Conservation (phyloP, 2,888 invertebrate species). For the Sphecodes monilicornis region DNA sequence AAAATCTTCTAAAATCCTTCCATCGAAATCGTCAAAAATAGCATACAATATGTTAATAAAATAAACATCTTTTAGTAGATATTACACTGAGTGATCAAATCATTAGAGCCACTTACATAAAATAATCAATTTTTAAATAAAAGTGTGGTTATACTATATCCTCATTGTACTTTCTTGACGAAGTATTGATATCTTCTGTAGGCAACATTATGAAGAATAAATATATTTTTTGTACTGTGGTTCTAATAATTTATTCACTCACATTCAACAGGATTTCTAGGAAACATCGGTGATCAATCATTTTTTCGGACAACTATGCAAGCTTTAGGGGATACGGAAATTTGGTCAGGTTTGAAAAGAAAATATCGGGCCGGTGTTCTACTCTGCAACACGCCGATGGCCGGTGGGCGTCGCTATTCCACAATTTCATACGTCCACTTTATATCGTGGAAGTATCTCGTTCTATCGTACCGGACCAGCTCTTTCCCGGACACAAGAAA, state of each 20-base stretch:
- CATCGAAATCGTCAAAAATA: no score
- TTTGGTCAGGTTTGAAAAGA: not conserved
- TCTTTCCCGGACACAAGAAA: slow-evolving; percentile 59
- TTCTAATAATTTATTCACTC: not conserved
- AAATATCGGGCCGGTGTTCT: slow-evolving; percentile 38
- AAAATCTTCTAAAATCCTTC: no score
- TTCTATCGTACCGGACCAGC: slow-evolving; percentile 37
- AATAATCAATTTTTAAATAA: not conserved
- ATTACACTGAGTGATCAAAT: no score
- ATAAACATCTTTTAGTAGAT: no score
- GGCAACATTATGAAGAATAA: not conserved
- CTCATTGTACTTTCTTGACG: not conserved
- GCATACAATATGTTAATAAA: no score
- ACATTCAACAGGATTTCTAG: not conserved
- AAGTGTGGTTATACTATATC: not conserved
- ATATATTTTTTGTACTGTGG: not conserved
- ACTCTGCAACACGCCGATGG: slow-evolving; percentile 49
- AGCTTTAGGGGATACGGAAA: not conserved
- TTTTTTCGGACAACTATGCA: no score
- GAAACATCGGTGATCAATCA: not conserved
- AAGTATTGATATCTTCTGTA: not conserved
- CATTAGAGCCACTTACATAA: not conserved
- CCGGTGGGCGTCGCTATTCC: slow-evolving; percentile 55
- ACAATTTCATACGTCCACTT: slow-evolving; percentile 71
- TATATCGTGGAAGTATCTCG: slow-evolving; percentile 61